Base-by-base conservation (phyloP, 2,113 vertebrate species). In the Oryzias woworae region DNA sequence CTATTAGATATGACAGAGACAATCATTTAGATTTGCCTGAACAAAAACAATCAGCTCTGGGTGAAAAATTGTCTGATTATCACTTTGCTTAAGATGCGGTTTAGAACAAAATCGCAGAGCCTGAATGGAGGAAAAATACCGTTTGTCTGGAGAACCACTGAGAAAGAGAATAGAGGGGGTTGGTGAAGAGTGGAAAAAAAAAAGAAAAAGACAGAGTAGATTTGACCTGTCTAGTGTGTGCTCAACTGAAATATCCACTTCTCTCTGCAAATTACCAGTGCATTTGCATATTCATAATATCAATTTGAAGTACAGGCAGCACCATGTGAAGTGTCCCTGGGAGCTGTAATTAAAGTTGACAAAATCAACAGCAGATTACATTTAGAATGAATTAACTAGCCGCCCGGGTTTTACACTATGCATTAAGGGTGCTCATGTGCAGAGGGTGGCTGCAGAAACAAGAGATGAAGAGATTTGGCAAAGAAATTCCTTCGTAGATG, bases 301-400 rank as follows among this genome's bases (percentile, higher is more conserved):
- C 94, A 94, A 95, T 95, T 94, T 96, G 94, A 95, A 94, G 94
- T 91, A 94, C 94, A 96, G 91, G 93, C 93, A 94, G 92, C 81
- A 88, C 94, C 90, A 95, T 93, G 94, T 96, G 94, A 97, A 96
- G 95, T 96, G 94, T 95, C 95, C 95, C 95, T 91, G 90, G 93
- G 96, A 96, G 94, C 94, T 95, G 95, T 97, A 96, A 98, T 97
- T 98, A 97, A 98, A 98, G 95, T 95, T 96, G 94, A 96, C 94
- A 94, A 95, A 92, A 98, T 96, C 95, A 95, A 97, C 95, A 97
- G 94, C 93, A 96, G 94, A 96, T 96, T 96, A 95, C 94, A 94
- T 96, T 95, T 92, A 93, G 95, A 95, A 92, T 91, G 94, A 95
- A 96, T 97, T 96, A 97, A 97, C 87, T 57, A 81, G 88, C 81